Conservation (phyloP, 2,888 invertebrate genomes). For the Drosophila imparisetae region DNA sequence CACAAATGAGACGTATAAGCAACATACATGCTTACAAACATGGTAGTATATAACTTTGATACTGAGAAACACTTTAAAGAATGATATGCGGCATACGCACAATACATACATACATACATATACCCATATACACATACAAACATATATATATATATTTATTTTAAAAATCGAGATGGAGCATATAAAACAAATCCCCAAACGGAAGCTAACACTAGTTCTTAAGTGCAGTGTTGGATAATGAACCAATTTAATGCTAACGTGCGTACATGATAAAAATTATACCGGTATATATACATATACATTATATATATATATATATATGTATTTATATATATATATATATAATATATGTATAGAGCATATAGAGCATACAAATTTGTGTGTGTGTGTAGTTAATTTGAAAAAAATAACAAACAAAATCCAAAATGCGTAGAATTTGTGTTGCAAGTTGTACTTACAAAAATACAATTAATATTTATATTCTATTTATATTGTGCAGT, state of each 20-base stretch:
- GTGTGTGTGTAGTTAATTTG: slow-evolving; percentile 41
- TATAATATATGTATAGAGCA: slow-evolving; percentile 6
- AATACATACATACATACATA: slow-evolving; percentile 34
- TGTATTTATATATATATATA: slow-evolving; percentile 6
- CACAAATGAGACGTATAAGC: slow-evolving; percentile 44
- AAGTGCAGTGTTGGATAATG: slow-evolving; percentile 50
- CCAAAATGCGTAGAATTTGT: slow-evolving; percentile 33
- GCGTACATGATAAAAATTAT: slow-evolving; percentile 9
- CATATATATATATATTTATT: slow-evolving; percentile 39
- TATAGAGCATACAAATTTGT: slow-evolving; percentile 16
- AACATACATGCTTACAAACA: slow-evolving; percentile 40
- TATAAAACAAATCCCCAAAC: slow-evolving; percentile 8
- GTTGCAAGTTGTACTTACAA: slow-evolving; percentile 47
- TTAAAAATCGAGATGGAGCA: slow-evolving; percentile 11
- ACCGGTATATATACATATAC: slow-evolving; percentile 1
- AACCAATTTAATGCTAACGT: slow-evolving; percentile 48
- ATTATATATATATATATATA: slow-evolving; percentile 8
- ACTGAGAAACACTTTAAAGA: slow-evolving; percentile 26
- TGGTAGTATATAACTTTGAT: slow-evolving; percentile 56
- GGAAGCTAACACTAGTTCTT: slow-evolving; percentile 54
- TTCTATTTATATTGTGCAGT: slow-evolving; percentile 25
- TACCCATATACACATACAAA: slow-evolving; percentile 13
- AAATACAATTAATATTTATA: slow-evolving; percentile 28
- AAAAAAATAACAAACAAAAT: slow-evolving; percentile 19
- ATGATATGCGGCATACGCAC: slow-evolving; percentile 1